Percentiles rank a stretch among this genome's conserved stretches.
These are phyloP conservation scores for Chalcis sispes DNA, from an alignment of 2,888 invertebrate genomes.

Conservation along the genomic window DNA sequence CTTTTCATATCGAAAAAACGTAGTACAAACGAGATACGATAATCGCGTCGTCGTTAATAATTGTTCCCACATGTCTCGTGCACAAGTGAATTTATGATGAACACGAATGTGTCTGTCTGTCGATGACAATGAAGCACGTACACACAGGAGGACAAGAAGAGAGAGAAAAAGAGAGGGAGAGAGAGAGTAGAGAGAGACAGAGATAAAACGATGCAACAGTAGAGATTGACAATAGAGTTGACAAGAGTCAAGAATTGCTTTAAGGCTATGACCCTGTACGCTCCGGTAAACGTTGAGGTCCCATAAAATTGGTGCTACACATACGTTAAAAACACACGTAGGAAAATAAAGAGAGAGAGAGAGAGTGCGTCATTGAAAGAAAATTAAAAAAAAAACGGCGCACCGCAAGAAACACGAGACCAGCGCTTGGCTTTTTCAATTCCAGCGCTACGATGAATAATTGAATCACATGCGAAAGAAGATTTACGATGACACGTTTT, in stretches of 20 bases:
- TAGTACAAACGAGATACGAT: too few relatives aligned
- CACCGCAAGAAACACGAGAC: conserved; percentile 16
- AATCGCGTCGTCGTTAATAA: conserved; percentile 12
- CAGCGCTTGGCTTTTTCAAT: conserved; percentile 6
- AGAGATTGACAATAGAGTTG: not conserved
- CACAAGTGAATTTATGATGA: conserved; percentile 7
- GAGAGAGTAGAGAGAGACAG: conserved; percentile 18
- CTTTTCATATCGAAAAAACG: too few relatives aligned
- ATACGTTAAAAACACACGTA: not conserved
- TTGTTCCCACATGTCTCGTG: not conserved
- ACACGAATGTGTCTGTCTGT: conserved; percentile 46
- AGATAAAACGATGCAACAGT: conserved; percentile 21
- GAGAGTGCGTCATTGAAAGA: too few relatives aligned
- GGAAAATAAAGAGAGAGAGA: too few relatives aligned
- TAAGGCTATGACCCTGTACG: conserved; percentile 37
- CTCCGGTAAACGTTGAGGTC: conserved; percentile 29
- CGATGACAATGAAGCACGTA: conserved; percentile 33
- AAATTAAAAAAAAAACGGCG: too few relatives aligned
- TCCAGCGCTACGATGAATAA: conserved; percentile 11
- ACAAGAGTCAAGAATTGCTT: too few relatives aligned
- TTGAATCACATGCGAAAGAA: conserved; percentile 24
- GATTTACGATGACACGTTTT: conserved; percentile 30
- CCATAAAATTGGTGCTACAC: conserved; percentile 12
- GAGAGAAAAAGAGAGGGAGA: conserved; percentile 11
- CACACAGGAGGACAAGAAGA: conserved; percentile 15